Percentiles rank a stretch among this genome's conserved stretches.
These are phyloP conservation scores for Cheilinus undulatus DNA, from an alignment of 2,113 vertebrate species.

Conservation along the genomic window DNA sequence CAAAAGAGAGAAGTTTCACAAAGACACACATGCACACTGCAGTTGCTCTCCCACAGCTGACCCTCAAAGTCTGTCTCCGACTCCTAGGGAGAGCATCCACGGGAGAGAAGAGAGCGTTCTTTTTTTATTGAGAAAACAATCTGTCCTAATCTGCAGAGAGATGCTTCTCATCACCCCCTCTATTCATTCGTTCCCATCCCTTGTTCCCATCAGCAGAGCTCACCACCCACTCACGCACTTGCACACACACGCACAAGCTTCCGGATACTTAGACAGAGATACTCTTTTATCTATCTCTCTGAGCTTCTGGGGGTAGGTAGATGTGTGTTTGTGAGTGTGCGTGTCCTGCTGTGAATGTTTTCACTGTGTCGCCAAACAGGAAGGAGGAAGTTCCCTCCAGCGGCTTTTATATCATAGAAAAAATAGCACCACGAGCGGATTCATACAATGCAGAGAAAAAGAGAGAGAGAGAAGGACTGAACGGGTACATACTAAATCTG, in stretches of 20 bases:
- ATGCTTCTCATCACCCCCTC: conserved; percentile 55
- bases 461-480: neutral
- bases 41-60: conserved; percentile 33
- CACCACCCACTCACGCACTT: conserved; percentile 45
- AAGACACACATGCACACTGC: neutral
- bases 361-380: conserved; percentile 62
- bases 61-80: conserved; percentile 33
- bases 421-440: conserved; percentile 12
- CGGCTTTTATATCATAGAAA: conserved; percentile 32
- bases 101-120: conserved; percentile 50
- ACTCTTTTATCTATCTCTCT: conserved; percentile 61
- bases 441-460: conserved; percentile 15
- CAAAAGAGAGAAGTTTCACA: conserved; percentile 26
- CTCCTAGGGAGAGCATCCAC: conserved; percentile 36
- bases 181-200: conserved; percentile 62
- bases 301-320: conserved; percentile 34
- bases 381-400: conserved; percentile 72
- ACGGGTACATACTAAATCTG: neutral
- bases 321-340: conserved; percentile 12
- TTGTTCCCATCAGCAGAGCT: conserved; percentile 52
- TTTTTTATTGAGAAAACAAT: conserved; percentile 68
- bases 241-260: conserved; percentile 16
- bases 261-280: conserved; percentile 69
- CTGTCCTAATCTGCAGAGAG: conserved; percentile 68
- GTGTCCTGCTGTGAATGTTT: conserved; percentile 57